A percentile compares a stretch with the other conserved stretches of the same genome.
Conservation (phyloP, 1,140 invertebrate species). For the Zophobas atratus region DNA sequence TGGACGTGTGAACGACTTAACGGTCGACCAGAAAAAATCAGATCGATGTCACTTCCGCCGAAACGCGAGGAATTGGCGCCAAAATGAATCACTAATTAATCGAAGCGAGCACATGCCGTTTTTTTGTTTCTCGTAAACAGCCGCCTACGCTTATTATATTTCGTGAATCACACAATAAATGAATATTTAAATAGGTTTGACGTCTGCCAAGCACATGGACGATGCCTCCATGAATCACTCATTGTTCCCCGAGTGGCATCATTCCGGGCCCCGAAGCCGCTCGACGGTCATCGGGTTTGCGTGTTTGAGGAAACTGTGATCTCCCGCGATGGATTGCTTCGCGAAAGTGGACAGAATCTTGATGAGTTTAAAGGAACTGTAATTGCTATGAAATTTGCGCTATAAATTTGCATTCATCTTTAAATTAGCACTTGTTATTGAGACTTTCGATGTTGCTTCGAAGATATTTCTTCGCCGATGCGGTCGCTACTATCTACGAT, state of each 20-base stretch:
- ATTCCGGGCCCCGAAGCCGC: too few species aligned
- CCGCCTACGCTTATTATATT: background rate
- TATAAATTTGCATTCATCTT: constrained; percentile 1
- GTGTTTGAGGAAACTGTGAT: background rate
- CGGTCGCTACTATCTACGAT: too few species aligned
- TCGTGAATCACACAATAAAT: constrained; percentile 1
- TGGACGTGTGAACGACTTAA: background rate
- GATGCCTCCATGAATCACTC: background rate
- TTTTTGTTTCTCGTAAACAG: constrained; percentile 2
- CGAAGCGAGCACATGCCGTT: background rate
- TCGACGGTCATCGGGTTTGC: background rate
- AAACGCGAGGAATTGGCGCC: background rate
- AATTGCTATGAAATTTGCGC: background rate
- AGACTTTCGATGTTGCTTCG: too few species aligned
- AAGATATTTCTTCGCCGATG: too few species aligned
- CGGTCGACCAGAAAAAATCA: background rate
- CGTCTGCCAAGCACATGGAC: background rate
- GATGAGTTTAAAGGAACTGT: background rate
- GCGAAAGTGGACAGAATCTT: background rate
- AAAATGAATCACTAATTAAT: background rate
- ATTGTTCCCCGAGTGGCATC: background rate
- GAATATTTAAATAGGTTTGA: constrained; percentile 1
- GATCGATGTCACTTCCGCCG: background rate
- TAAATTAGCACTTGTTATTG: background rate
- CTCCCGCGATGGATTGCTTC: background rate